These are phyloP conservation scores for Macroramphosus scolopax DNA, from an alignment of 2,797 vertebrate species.

Conservation along the genomic window DNA sequence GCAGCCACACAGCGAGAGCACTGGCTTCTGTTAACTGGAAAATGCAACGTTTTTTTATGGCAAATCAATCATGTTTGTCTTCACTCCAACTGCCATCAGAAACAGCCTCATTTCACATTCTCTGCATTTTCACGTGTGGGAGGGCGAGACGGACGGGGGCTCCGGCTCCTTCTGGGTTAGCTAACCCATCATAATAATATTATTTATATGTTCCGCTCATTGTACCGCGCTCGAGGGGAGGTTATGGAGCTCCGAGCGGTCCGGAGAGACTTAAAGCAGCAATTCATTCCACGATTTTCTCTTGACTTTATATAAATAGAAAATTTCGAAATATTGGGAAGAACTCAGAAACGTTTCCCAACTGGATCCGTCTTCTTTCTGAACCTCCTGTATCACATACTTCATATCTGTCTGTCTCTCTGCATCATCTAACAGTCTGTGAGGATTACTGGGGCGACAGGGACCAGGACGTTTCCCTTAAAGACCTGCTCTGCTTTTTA, in stretches of 20 bases:
- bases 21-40: constrained; percentile 70
- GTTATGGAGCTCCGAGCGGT: constrained; percentile 33
- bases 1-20: constrained; percentile 44
- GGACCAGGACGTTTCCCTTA: constrained; percentile 68
- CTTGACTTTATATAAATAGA: constrained; percentile 57
- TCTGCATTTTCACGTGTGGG: constrained; percentile 70
- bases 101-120: constrained; percentile 71
- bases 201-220: constrained; percentile 65
- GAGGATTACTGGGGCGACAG: constrained; percentile 72
- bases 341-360: constrained; percentile 14
- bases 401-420: constrained; percentile 36
- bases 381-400: constrained; percentile 12
- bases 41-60: constrained; percentile 64
- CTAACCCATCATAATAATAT: constrained; percentile 67
- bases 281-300: constrained; percentile 53
- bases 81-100: constrained; percentile 62
- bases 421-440: constrained; percentile 57
- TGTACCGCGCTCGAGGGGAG: constrained; percentile 48
- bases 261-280: constrained; percentile 49
- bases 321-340: constrained; percentile 50
- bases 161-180: constrained; percentile 53
- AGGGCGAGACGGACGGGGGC: constrained; percentile 50
- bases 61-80: constrained; percentile 73
- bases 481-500: constrained; percentile 65
- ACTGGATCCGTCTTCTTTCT: constrained; percentile 19